Evolutionary conservation across 2,888 invertebrate genomes (phyloP), one percentile per base, ranked within the genome.

Genomic region (Autographa pulchrina): DNA sequence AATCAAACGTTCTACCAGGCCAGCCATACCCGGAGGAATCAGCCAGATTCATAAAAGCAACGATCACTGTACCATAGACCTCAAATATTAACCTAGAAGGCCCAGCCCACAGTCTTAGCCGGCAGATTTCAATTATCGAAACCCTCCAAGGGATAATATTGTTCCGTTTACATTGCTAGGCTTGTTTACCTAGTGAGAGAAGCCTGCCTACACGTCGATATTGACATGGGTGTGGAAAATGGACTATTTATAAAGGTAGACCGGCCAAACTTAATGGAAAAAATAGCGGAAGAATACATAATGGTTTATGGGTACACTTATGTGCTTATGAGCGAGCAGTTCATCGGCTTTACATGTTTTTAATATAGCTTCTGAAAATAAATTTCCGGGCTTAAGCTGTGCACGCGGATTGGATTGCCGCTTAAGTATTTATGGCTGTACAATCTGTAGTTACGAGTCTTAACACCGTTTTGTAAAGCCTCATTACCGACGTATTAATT

Each of bases 141-240:
- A 73, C 66, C 54, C 78, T 81, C 76, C 1, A 61, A 69, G 77
- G 79, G 20, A 72, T 81, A 77, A 75, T 78, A 76, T 68, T 67
- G 74, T 77, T 73, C 58, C 52, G 66, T 77, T 78, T 83, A 74
- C 72, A 60, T 77, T 68, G 43, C 61, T 60, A 74, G 80, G 70
- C 52, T 60, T 73, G 82, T 86, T 86, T 86, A 85, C 85, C 78
- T 85, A 32, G 66, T 25, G 54, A 75, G 68, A 76, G 64, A 66
- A 65, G 61, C 41, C 8, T 70, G 74, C 75, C 83, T 78, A 75
- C 78, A 76, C 70, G 84, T 87, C 88, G 78, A 77, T 90, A 87
- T 90, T 88, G 90, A 89, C 88, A 83, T 72, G 87, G 89, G 89
- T 87, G 85, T 71, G 52, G 82, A 70, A 80, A 85, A 82, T 76